Evolutionary conservation across 1,140 invertebrate species (phyloP), one percentile per base, ranked within the genome.

Genomic region (Trichonephila inaurata): DNA sequence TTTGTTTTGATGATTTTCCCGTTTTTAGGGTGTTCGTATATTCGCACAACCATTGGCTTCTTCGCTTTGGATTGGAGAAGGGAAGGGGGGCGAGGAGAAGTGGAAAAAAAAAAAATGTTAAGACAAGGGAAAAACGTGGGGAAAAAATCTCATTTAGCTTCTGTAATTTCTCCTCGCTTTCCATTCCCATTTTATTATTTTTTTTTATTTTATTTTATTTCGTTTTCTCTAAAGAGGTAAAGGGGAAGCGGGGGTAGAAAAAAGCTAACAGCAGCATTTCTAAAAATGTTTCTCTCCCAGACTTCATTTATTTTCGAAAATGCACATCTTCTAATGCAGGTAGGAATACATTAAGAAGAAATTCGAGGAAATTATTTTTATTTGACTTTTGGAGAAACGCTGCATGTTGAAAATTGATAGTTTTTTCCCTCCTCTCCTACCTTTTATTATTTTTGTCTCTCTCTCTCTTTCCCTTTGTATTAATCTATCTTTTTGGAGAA

Each of bases 1-100:
- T 64, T 19, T 92, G 81, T 92, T 92, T 86, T 92, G 90, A 92
- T 92, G 90, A 92, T 92, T 61, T 83, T 92, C 33, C 44, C 90
- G 90, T 66, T 92, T 85, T 69, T 83, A n/a, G 90, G 44, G 64
- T 58, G 40, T 64, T 90, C 44, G 24, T 72, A 72, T 90, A 51
- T 51, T 51, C 66, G 61, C 58, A 88, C 86, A 88, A 88, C 66
- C 33, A 44, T 77, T 77, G 33, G 24, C 72, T 40, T 77, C 72
- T 77, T 77, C 72, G 33, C 28, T 77, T 77, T 33, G 28, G 33
- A 77, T 10, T 33, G 72, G 28, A 40, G 33, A 16, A 40, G 18
- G 51, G 1, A 12, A 5, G 51, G 51, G 51, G 51, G 51, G 4
- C 44, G 28, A 0, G 28, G 28, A 28, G 28, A 40, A 51, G 51